Evolutionary conservation across 2,113 vertebrate species (phyloP).

Genomic region (Tringa solitaria): DNA sequence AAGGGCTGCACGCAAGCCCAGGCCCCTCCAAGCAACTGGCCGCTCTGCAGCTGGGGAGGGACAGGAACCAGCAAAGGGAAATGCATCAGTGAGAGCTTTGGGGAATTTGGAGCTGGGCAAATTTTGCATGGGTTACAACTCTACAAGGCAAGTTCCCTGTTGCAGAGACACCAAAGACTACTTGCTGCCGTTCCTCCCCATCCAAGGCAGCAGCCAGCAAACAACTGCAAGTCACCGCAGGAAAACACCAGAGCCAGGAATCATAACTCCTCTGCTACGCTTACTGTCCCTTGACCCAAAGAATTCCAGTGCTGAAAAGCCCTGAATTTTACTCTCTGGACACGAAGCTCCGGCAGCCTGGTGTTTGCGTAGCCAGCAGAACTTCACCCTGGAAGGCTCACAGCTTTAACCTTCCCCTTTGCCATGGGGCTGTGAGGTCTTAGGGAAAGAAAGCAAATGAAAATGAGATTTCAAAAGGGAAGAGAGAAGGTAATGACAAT

Average conservation of each 20-base stretch:
- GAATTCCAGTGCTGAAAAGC: not conserved
- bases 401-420: accelerated
- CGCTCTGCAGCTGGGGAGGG: not conserved
- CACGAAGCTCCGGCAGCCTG: accelerated
- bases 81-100: not conserved
- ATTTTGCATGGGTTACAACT: not conserved
- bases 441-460: not conserved
- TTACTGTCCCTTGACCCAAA: not conserved
- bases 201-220: not conserved
- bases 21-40: not conserved
- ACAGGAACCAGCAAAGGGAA: not conserved
- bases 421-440: not conserved
- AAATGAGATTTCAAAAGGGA: not conserved
- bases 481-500: not conserved
- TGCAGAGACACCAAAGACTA: not conserved
- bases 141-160: not conserved
- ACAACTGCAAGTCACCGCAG: conserved; percentile 10
- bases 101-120: not conserved
- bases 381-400: not conserved
- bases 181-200: accelerated
- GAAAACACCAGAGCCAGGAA: not conserved
- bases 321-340: not conserved
- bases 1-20: not conserved
- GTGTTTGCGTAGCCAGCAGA: not conserved
- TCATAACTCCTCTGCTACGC: not conserved